phyloP scores from a whole-genome alignment of 2,797 vertebrate genomes.

The Serranus cabrilla region DNA sequence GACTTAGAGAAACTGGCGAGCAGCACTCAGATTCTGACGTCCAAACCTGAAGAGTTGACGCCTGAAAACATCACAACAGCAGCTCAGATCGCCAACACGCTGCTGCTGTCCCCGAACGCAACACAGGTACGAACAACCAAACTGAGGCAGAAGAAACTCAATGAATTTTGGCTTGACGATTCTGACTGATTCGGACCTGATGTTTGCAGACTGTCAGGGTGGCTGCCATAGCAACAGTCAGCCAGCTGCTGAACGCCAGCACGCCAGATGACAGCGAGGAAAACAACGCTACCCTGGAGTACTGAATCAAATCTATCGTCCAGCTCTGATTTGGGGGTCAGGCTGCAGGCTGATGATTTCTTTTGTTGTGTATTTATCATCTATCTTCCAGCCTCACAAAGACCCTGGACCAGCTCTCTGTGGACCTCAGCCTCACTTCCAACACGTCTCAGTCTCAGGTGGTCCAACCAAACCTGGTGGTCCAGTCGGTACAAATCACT shows the following conservation, averaged over 20 bases:
- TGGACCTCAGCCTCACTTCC: constrained; percentile 39
- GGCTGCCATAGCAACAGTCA: constrained; percentile 71
- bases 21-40: constrained; percentile 76
- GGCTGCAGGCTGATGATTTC: not conserved
- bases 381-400: constrained; percentile 59
- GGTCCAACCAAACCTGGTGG: constrained; percentile 78
- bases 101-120: constrained; percentile 49
- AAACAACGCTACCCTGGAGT: constrained; percentile 46
- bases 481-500: constrained; percentile 56
- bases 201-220: constrained; percentile 52
- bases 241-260: constrained; percentile 69
- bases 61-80: constrained; percentile 57
- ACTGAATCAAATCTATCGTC: not conserved
- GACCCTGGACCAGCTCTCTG: constrained; percentile 64
- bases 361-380: not conserved
- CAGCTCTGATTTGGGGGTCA: not conserved
- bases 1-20: constrained; percentile 41
- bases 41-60: constrained; percentile 61
- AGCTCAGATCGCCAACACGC: constrained; percentile 46
- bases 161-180: no score
- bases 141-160: not conserved
- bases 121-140: constrained; percentile 39
- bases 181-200: no score
- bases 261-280: not conserved
- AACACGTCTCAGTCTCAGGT: constrained; percentile 31